Evolutionary conservation across 1,140 invertebrate species (phyloP), one percentile per base, ranked within the genome.

Genomic region (Macrostomum lignano): DNA sequence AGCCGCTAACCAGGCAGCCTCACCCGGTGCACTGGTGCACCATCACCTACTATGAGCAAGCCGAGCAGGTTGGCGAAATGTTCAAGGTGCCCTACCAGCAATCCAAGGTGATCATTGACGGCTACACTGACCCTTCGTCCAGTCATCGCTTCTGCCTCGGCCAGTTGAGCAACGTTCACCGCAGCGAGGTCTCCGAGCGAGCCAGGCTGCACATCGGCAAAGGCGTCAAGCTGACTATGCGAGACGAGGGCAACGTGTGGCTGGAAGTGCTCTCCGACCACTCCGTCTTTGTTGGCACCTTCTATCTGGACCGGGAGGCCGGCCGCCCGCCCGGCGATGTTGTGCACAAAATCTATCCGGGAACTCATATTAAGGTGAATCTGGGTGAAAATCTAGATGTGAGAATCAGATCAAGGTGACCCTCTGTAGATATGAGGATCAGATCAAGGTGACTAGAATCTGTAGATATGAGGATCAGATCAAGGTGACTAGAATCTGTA

Each of bases 231-330:
- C 55, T 88, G 17, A 79, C 86, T 52, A 63, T 84, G 22, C 63
- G 73, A 28, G 81, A 79, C 2, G 84, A 94, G 62, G 82, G 84
- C 3, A 84, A 93, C 49, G 82, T 96, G 11, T 94, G 81, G 77
- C 63, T 96, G 29, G 64, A 77, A 3, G 93, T 84, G 55, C 67
- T 86, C 19, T 88, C 79, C 37, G 81, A 94, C 46, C 82, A 96
- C 60, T 84, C 81, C 41, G 84, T 96, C 20, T 98, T 96, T 59
- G 84, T 96, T 35, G 82, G 94, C 60, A 88, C 79, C 40, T 94
- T 91, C 58, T 96, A 93, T 57, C 60, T 96, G 40, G 88, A 96
- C 56, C 64, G 84, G 36, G 84, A 93, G 61, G 82, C 84, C 21
- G 84, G 82, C 15, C 61, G 86, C 35, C 74, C 78, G 26, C 84